A percentile compares a stretch with the other conserved stretches of the same genome.
phyloP scores from a whole-genome alignment of 2,888 invertebrate species.

The Altica lythri region DNA sequence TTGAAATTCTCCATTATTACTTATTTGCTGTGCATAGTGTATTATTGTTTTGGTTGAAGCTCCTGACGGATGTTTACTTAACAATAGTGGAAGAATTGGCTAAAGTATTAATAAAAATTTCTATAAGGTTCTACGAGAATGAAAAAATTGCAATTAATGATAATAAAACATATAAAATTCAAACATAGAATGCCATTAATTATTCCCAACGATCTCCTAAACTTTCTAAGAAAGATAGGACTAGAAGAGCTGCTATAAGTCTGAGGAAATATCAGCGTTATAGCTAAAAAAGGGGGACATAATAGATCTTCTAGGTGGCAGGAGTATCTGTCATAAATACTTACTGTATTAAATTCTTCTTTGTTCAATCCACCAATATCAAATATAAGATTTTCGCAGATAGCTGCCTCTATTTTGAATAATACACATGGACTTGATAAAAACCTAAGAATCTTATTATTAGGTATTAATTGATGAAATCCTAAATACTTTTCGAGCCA shows the following conservation, averaged over 20 bases:
- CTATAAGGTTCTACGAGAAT: neutral
- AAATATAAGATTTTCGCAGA: slow-evolving; percentile 77
- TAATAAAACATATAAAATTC: neutral
- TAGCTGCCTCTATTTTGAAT: slow-evolving; percentile 61
- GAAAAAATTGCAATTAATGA: neutral
- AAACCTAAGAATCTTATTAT: slow-evolving; percentile 64
- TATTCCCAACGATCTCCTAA: no score
- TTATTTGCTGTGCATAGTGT: slow-evolving; percentile 63
- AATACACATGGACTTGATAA: slow-evolving; percentile 68
- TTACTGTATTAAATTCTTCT: slow-evolving; percentile 64
- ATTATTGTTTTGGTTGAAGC: slow-evolving; percentile 73
- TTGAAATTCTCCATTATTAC: slow-evolving; percentile 60
- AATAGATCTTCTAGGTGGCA: no score
- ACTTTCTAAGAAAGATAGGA: no score
- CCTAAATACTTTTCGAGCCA: slow-evolving; percentile 69
- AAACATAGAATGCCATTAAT: no score
- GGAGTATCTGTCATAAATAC: no score
- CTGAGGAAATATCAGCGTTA: no score
- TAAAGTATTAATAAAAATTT: slow-evolving; percentile 29
- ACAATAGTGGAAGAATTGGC: slow-evolving; percentile 66
- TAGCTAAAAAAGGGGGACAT: no score
- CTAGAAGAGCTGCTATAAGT: no score
- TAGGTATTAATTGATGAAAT: slow-evolving; percentile 74
- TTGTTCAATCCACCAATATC: slow-evolving; percentile 73
- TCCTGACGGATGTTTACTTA: slow-evolving; percentile 75